Conservation (phyloP, 2,888 invertebrate genomes). For the Itoplectis maculator region DNA sequence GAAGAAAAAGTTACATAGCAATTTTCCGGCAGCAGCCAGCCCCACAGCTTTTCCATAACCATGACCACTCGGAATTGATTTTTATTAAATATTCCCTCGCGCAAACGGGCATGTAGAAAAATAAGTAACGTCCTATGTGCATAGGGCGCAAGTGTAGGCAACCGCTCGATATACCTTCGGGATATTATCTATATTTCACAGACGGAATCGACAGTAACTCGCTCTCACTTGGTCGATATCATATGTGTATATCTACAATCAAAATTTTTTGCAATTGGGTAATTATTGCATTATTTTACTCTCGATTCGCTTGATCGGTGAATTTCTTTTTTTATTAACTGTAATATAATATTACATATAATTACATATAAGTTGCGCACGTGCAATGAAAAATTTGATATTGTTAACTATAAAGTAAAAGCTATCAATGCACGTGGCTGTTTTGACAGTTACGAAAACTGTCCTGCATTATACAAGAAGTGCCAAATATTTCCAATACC, state of each 20-base stretch:
- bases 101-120: conserved; percentile 13
- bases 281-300: neutral
- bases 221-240: too few species aligned
- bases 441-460: too few species aligned
- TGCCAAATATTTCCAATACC: too few species aligned
- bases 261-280: neutral
- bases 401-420: too few species aligned
- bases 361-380: too few species aligned
- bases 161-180: neutral
- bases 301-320: neutral
- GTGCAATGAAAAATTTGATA: too few species aligned
- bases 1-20: conserved; percentile 8
- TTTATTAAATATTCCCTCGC: conserved; percentile 31
- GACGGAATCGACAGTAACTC: neutral
- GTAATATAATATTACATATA: too few species aligned
- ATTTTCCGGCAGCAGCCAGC: conserved; percentile 8
- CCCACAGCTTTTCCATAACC: conserved; percentile 27
- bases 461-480: too few species aligned
- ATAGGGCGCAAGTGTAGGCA: neutral
- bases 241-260: neutral
- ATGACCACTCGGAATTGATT: conserved; percentile 39
- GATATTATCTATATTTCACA: neutral
- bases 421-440: too few species aligned
- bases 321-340: neutral
- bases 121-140: conserved; percentile 1